These are phyloP conservation scores for Hydrolagus colliei DNA, from an alignment of 2,797 vertebrate species.

Conservation along the genomic window DNA sequence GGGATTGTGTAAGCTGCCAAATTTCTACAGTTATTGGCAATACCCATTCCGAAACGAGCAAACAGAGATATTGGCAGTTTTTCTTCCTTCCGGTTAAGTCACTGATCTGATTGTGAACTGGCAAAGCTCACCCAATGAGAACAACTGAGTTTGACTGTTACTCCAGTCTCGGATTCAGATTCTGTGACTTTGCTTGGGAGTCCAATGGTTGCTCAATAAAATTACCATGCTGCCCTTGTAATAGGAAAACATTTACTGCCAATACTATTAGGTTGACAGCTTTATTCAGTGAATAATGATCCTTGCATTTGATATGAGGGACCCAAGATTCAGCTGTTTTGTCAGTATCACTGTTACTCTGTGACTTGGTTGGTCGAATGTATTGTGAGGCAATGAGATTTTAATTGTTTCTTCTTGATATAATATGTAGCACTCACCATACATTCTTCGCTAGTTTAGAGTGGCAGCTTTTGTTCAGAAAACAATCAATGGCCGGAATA, in stretches of 20 bases:
- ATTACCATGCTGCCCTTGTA: background rate
- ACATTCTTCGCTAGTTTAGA: too few species aligned
- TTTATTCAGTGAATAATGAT: too few species aligned
- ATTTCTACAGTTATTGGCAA: background rate
- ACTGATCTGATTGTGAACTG: background rate
- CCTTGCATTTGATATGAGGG: too few species aligned
- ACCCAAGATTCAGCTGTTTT: background rate
- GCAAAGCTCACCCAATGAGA: background rate
- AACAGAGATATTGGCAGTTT: conserved; percentile 12
- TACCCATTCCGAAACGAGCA: background rate
- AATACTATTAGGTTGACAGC: too few species aligned
- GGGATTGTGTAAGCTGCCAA: conserved; percentile 5
- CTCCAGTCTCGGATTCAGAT: background rate
- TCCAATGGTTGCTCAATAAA: background rate
- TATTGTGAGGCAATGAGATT: background rate
- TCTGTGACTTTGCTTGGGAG: background rate
- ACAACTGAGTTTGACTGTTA: background rate
- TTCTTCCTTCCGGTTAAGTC: background rate
- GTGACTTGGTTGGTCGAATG: background rate
- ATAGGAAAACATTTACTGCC: background rate
- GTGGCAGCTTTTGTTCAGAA: too few species aligned
- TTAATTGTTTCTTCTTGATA: too few species aligned
- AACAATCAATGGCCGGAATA: too few species aligned
- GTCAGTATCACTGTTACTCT: background rate
- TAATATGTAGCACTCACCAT: too few species aligned